These are phyloP conservation scores for Apostichopus parvimensis DNA, from an alignment of 35 echinoderm and acorn worm genomes.

Conservation along the genomic window DNA sequence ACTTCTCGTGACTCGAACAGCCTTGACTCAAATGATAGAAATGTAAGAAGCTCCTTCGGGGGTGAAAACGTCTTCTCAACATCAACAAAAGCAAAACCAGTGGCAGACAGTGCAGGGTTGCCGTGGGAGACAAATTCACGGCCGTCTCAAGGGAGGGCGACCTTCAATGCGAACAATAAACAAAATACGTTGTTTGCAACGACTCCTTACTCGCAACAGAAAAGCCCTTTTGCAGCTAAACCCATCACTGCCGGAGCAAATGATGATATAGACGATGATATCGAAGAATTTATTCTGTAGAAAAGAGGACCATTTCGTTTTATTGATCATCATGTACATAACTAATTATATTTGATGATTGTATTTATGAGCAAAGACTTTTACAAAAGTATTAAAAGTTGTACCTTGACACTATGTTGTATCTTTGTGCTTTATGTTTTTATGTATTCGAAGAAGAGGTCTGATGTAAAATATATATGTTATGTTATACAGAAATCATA, in stretches of 20 bases:
- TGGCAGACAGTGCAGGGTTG: constrained; percentile 62
- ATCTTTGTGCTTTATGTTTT: constrained; percentile 6
- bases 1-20: constrained; percentile 46
- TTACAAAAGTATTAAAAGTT: not conserved
- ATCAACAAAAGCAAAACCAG: constrained; percentile 88
- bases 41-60: constrained; percentile 49
- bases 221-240: constrained; percentile 45
- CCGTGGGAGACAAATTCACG: constrained; percentile 77
- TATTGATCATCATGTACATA: not conserved
- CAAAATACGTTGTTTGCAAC: constrained; percentile 4
- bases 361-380: not conserved
- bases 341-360: not conserved
- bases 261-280: constrained; percentile 93
- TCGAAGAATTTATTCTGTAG: constrained; percentile 92
- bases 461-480: not conserved
- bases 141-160: constrained; percentile 2
- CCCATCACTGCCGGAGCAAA: constrained; percentile 47
- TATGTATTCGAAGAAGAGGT: not conserved
- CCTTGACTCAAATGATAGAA: constrained; percentile 41
- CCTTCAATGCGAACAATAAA: not conserved
- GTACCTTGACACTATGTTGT: not conserved
- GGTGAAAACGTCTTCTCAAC: constrained; percentile 68
- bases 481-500: not conserved
- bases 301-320: not conserved
- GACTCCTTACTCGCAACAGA: constrained; percentile 46